Conservation (phyloP, 2,888 invertebrate species). For the Bombylius major region DNA sequence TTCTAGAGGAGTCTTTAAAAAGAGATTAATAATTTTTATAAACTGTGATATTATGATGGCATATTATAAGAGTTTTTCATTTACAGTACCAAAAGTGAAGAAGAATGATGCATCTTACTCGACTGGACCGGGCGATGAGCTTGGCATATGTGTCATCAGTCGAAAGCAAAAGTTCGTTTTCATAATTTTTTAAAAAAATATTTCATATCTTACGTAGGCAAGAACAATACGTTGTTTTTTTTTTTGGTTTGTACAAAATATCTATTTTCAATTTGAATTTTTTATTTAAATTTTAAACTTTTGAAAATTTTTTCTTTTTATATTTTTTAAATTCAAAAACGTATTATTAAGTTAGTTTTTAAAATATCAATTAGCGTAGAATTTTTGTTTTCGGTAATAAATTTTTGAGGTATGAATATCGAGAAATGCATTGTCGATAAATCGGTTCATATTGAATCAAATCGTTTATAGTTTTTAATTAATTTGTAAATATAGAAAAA, state of each 20-base stretch:
- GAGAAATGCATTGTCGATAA: too few relatives aligned
- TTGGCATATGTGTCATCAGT: constrained; percentile 3
- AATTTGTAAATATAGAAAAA: too few relatives aligned
- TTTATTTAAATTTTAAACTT: too few relatives aligned
- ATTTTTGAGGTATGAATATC: too few relatives aligned
- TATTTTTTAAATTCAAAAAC: too few relatives aligned
- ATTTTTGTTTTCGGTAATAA: too few relatives aligned
- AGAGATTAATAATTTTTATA: constrained; percentile 9
- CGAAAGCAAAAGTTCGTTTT: constrained; percentile 4
- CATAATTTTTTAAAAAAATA: background rate
- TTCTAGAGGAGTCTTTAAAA: background rate
- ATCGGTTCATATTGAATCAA: too few relatives aligned
- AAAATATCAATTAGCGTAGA: too few relatives aligned
- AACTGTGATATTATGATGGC: constrained; percentile 23
- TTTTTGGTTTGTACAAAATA: constrained; percentile 1
- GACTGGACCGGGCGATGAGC: constrained; percentile 6
- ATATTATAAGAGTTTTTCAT: constrained; percentile 37
- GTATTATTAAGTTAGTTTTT: too few relatives aligned
- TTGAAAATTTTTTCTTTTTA: too few relatives aligned
- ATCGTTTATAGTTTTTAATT: too few relatives aligned
- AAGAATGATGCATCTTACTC: constrained; percentile 7
- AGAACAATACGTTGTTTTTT: background rate
- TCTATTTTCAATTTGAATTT: too few relatives aligned
- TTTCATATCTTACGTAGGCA: background rate
- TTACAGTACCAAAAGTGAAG: constrained; percentile 27